Percentiles rank a stretch among this genome's conserved stretches.
These are phyloP conservation scores for Sycophila sp. DNA, from an alignment of 1,140 invertebrate species.

Conservation along the genomic window DNA sequence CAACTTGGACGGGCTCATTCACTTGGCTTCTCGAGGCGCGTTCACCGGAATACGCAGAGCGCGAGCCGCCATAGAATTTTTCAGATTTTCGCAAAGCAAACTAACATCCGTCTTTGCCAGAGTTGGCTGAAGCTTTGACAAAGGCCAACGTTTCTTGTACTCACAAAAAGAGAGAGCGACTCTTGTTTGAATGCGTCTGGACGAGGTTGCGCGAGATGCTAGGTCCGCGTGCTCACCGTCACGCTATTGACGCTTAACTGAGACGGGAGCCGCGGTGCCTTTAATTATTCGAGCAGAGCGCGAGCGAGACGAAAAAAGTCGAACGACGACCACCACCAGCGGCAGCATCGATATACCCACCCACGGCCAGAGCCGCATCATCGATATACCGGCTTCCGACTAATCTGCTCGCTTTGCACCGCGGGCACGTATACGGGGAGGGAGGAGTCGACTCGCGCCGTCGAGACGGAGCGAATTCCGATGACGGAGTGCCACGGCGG, in stretches of 20 bases:
- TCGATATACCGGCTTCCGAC: slow-evolving; percentile 5
- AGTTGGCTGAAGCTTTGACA: too few relatives aligned
- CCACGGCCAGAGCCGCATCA: slow-evolving; percentile 10
- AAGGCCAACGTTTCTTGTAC: too few relatives aligned
- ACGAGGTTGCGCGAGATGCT: too few relatives aligned
- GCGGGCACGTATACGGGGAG: too few relatives aligned
- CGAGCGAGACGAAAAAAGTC: background rate
- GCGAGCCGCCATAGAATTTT: too few relatives aligned
- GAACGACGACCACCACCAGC: background rate
- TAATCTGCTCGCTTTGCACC: slow-evolving; percentile 7
- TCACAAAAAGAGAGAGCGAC: background rate
- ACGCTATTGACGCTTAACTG: slow-evolving; percentile 39
- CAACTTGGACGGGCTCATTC: background rate
- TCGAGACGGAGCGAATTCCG: background rate
- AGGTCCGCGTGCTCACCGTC: slow-evolving; percentile 37
- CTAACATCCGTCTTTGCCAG: too few relatives aligned
- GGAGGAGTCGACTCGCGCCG: background rate
- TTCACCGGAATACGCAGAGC: background rate
- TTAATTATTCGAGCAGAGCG: slow-evolving; percentile 33
- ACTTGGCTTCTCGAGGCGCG: background rate
- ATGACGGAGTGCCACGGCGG: background rate
- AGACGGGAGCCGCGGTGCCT: slow-evolving; percentile 30
- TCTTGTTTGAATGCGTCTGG: too few relatives aligned
- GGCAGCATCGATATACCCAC: slow-evolving; percentile 8
- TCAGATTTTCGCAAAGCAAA: too few relatives aligned